Conservation (phyloP, 2,888 invertebrate genomes). For the Drosophila kanekoi region DNA sequence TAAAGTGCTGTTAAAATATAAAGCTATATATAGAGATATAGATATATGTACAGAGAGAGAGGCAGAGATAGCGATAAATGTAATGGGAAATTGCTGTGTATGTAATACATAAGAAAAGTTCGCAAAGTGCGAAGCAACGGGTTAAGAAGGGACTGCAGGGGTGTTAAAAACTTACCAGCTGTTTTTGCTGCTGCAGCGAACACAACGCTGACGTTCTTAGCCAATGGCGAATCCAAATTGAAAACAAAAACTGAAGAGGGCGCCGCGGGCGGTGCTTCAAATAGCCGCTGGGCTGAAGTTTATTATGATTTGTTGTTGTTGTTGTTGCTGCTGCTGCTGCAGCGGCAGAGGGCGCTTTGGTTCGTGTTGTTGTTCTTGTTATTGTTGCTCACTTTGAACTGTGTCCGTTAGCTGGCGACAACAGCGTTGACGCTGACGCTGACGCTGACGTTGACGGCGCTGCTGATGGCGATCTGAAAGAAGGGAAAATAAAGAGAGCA, state of each 20-base stretch:
- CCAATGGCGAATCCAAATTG: conserved; percentile 34
- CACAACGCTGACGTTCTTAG: conserved; percentile 24
- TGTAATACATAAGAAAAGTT: conserved; percentile 30
- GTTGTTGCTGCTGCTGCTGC: conserved; percentile 3
- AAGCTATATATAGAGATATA: conserved; percentile 4
- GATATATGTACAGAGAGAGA: conserved; percentile 4
- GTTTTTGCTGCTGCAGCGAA: conserved; percentile 46
- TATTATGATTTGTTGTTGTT: conserved; percentile 19
- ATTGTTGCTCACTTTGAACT: conserved; percentile 29
- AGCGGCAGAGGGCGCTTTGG: not conserved
- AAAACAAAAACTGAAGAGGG: conserved; percentile 25
- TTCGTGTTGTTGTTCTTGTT: conserved; percentile 4
- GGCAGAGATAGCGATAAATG: no score
- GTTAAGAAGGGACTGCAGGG: not conserved
- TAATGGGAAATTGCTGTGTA: conserved; percentile 12
- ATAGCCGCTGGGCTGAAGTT: conserved; percentile 32
- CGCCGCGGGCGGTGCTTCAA: conserved; percentile 3
- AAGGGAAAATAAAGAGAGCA: not conserved
- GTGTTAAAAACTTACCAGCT: conserved; percentile 52
- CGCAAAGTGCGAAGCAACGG: not conserved
- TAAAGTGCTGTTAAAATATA: conserved; percentile 41
- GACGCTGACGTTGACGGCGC: conserved; percentile 35
- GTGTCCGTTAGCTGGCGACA: conserved; percentile 31
- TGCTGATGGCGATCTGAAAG: conserved; percentile 49
- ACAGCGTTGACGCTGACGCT: conserved; percentile 35